Conservation (phyloP, 2,888 invertebrate genomes). For the Venusia cambrica region DNA sequence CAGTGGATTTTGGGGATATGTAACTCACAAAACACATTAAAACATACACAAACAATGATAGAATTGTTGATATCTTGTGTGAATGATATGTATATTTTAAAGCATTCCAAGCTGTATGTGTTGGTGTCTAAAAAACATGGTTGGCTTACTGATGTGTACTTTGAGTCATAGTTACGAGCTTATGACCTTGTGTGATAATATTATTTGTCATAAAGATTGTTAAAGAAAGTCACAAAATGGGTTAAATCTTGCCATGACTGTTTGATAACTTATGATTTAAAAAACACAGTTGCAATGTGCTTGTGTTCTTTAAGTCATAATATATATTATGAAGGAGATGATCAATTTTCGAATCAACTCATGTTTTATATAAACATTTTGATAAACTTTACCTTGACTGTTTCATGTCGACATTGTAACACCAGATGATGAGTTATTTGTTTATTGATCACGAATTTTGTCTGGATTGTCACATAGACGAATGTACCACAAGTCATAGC, state of each 20-base stretch:
- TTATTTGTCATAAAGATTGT: too few species aligned
- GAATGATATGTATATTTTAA: too few species aligned
- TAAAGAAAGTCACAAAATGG: too few species aligned
- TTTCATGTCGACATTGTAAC: conserved; percentile 2
- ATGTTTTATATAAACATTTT: conserved; percentile 10
- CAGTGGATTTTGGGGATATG: neutral
- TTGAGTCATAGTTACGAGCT: conserved; percentile 3
- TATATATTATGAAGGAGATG: neutral
- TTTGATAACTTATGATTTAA: too few species aligned
- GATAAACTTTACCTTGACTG: conserved; percentile 12
- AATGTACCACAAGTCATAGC: too few species aligned
- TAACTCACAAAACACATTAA: conserved; percentile 1
- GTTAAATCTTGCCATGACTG: too few species aligned
- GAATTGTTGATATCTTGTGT: neutral
- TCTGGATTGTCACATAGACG: too few species aligned
- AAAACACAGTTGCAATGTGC: too few species aligned
- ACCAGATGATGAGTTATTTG: conserved; percentile 4
- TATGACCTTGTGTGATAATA: too few species aligned
- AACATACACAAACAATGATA: neutral
- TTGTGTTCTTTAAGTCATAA: conserved; percentile 6
- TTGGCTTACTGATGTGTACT: too few species aligned
- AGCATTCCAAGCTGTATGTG: neutral
- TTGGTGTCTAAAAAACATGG: too few species aligned
- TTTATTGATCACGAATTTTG: conserved; percentile 3
- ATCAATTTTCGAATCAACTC: conserved; percentile 1